Evolutionary conservation across 2,113 vertebrate genomes (phyloP).

Genomic region (Bufo bufo): DNA sequence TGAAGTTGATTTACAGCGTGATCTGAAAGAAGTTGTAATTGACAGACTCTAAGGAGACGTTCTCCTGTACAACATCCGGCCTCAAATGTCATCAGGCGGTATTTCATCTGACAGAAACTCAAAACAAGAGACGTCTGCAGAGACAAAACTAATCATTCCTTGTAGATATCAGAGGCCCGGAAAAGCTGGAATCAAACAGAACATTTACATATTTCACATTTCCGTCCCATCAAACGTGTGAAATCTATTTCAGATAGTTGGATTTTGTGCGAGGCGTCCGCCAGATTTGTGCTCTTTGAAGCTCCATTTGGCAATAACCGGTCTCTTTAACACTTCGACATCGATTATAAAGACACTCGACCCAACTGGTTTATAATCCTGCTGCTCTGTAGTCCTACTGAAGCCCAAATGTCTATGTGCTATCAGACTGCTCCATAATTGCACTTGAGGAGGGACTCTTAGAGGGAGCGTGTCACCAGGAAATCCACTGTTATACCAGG

Average conservation of each 20-base stretch:
- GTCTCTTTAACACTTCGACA: constrained; percentile 34
- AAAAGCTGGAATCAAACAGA: constrained; percentile 21
- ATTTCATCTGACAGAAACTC: constrained; percentile 23
- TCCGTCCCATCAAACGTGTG: constrained; percentile 16
- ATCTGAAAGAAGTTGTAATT: neutral
- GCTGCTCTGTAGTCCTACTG: no score
- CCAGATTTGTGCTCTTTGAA: constrained; percentile 1
- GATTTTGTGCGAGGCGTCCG: neutral
- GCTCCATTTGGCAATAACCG: constrained; percentile 8
- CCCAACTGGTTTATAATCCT: neutral
- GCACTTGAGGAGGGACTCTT: no score
- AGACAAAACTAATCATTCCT: constrained; percentile 42
- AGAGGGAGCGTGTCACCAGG: no score
- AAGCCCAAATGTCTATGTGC: neutral
- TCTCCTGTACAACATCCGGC: neutral
- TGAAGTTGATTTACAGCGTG: neutral
- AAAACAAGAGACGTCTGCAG: neutral
- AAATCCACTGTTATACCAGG: no score
- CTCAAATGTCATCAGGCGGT: constrained; percentile 14
- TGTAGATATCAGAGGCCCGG: constrained; percentile 14
- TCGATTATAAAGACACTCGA: constrained; percentile 15
- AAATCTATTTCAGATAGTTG: constrained; percentile 37
- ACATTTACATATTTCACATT: constrained; percentile 40
- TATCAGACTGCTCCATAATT: no score
- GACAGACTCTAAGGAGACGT: neutral